Evolutionary conservation across 2,113 vertebrate species (phyloP).

Genomic region (Chascanopsetta lugubris): DNA sequence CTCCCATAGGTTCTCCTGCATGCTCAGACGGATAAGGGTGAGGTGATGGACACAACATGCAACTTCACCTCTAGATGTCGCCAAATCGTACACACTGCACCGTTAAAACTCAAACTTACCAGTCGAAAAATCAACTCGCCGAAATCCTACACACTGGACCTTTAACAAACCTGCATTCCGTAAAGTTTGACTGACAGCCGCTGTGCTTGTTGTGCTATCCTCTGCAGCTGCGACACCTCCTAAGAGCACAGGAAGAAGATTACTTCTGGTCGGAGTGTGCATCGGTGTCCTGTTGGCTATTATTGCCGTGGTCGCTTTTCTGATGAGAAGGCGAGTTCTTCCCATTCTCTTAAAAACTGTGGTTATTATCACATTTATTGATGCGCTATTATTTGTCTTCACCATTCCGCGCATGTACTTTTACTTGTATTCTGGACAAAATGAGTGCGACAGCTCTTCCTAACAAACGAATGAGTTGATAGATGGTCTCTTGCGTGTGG

Average conservation of each 20-base stretch:
- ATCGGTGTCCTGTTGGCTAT: slow-evolving; percentile 41
- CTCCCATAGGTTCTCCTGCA: too few species aligned
- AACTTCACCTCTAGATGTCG: neutral
- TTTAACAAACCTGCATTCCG: too few species aligned
- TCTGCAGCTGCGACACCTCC: neutral
- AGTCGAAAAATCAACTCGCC: too few species aligned
- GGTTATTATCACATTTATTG: neutral
- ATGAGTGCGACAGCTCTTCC: neutral
- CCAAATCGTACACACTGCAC: too few species aligned
- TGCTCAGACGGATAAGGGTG: too few species aligned
- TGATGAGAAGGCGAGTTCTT: slow-evolving; percentile 48
- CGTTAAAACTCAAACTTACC: too few species aligned
- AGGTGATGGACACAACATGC: too few species aligned
- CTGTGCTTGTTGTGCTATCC: neutral
- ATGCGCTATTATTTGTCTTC: neutral
- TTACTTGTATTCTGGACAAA: neutral
- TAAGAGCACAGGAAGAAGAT: neutral
- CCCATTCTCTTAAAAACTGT: neutral
- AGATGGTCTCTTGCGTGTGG: neutral
- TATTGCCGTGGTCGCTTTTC: slow-evolving; percentile 13
- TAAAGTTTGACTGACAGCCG: neutral
- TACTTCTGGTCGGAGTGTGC: slow-evolving; percentile 23
- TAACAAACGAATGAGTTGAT: neutral
- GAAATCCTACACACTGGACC: too few species aligned
- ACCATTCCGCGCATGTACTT: too few species aligned